phyloP scores from a whole-genome alignment of 2,888 invertebrate species.

The Sacculina carcini region DNA sequence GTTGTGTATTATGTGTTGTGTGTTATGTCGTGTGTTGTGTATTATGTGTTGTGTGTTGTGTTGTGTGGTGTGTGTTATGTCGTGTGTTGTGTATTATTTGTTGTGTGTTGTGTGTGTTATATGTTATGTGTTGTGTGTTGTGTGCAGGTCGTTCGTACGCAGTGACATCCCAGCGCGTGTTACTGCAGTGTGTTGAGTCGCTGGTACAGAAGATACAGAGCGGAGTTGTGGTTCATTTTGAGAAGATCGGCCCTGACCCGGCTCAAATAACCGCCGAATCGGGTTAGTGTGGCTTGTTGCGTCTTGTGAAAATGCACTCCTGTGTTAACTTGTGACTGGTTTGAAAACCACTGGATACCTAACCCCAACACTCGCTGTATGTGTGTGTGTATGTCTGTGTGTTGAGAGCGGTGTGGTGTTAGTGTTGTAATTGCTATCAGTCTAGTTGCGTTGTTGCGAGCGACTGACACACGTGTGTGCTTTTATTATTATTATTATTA shows the following conservation, averaged over 20 bases:
- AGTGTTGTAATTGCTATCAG: too few species aligned
- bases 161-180: conserved; percentile 75
- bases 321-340: too few species aligned
- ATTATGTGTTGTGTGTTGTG: too few species aligned
- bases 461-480: too few species aligned
- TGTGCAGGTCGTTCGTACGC: conserved; percentile 63
- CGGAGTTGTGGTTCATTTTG: conserved; percentile 91
- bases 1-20: too few species aligned
- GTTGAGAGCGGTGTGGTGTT: too few species aligned
- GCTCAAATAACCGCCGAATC: conserved; percentile 31
- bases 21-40: too few species aligned
- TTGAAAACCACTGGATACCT: too few species aligned
- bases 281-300: background rate
- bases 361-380: background rate
- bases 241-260: conserved; percentile 75
- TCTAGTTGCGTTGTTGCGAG: too few species aligned
- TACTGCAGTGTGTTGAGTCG: conserved; percentile 89
- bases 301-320: background rate
- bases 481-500: too few species aligned
- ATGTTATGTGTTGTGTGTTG: background rate
- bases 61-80: too few species aligned
- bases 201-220: conserved; percentile 89
- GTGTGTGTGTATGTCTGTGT: background rate
- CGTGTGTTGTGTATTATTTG: too few species aligned
- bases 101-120: background rate